Percentiles rank a stretch among this genome's conserved stretches.
These are phyloP conservation scores for Echiichthys vipera DNA, from an alignment of 2,797 vertebrate species.

Conservation along the genomic window DNA sequence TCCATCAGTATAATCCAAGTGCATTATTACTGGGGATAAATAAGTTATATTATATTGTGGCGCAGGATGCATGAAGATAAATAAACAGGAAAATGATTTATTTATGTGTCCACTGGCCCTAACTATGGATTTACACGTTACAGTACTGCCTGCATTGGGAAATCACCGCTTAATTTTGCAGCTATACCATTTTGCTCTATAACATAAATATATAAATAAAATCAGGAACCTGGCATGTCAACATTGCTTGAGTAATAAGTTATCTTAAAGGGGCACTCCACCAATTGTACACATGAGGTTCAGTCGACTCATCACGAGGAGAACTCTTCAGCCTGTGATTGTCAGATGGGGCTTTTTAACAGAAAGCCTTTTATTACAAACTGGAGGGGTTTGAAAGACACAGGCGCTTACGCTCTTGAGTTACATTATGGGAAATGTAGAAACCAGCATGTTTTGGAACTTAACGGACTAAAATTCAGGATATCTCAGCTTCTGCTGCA, in stretches of 20 bases:
- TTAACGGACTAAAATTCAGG: neutral
- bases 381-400: neutral
- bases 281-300: neutral
- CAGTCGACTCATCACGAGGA: neutral
- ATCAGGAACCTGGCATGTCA: constrained; percentile 3
- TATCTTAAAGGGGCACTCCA: constrained; percentile 14
- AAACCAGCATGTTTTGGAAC: neutral
- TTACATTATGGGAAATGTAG: constrained; percentile 18
- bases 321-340: neutral
- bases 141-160: constrained; percentile 10
- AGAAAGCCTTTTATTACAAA: neutral
- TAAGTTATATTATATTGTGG: constrained; percentile 28
- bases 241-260: neutral
- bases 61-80: constrained; percentile 35
- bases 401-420: neutral
- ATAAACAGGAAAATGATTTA: constrained; percentile 34
- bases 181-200: constrained; percentile 30
- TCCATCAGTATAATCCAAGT: constrained; percentile 56
- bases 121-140: constrained; percentile 22
- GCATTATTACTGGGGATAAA: constrained; percentile 57
- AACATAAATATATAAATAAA: constrained; percentile 24
- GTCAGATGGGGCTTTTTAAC: neutral
- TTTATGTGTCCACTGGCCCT: constrained; percentile 39
- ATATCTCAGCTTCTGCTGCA: neutral
- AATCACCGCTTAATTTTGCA: constrained; percentile 19